Conservation (phyloP, 1,140 invertebrate species). For the Pseudomyrmex dendroicus region DNA sequence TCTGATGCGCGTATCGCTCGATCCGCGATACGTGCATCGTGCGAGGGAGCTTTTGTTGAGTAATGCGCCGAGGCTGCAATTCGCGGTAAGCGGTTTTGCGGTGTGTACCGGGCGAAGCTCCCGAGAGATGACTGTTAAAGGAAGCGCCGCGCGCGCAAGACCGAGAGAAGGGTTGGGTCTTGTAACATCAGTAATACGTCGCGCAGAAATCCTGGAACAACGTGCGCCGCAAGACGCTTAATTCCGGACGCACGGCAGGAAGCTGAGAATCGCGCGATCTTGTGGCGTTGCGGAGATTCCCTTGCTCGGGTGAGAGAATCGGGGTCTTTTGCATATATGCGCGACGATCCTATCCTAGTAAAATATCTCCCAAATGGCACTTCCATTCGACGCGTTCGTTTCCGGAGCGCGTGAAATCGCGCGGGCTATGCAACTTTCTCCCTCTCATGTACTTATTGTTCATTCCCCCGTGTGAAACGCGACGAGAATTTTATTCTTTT, state of each 20-base stretch:
- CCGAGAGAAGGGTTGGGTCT: background rate
- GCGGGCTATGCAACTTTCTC: no score
- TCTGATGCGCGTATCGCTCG: slow-evolving; percentile 45
- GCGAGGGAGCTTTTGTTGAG: slow-evolving; percentile 51
- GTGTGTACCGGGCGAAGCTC: slow-evolving; percentile 34
- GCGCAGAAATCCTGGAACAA: slow-evolving; percentile 47
- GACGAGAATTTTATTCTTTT: slow-evolving; percentile 33
- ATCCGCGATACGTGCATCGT: slow-evolving; percentile 17
- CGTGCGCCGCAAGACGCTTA: slow-evolving; percentile 35
- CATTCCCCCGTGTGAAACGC: background rate
- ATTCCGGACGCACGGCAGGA: slow-evolving; percentile 9
- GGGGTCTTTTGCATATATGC: background rate
- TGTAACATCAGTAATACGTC: slow-evolving; percentile 41
- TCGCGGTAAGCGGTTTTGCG: slow-evolving; percentile 60
- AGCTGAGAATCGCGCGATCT: slow-evolving; percentile 17
- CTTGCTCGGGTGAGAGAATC: no score
- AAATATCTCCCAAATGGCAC: background rate
- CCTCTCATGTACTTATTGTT: background rate
- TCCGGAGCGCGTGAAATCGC: background rate
- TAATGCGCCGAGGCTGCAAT: slow-evolving; percentile 55
- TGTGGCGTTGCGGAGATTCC: background rate
- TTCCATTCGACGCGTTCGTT: background rate
- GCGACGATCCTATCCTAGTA: background rate
- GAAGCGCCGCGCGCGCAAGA: background rate
- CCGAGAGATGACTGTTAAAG: slow-evolving; percentile 32